Conservation (phyloP, 92 coral and sea anemone genomes). For the Siderastrea radians region DNA sequence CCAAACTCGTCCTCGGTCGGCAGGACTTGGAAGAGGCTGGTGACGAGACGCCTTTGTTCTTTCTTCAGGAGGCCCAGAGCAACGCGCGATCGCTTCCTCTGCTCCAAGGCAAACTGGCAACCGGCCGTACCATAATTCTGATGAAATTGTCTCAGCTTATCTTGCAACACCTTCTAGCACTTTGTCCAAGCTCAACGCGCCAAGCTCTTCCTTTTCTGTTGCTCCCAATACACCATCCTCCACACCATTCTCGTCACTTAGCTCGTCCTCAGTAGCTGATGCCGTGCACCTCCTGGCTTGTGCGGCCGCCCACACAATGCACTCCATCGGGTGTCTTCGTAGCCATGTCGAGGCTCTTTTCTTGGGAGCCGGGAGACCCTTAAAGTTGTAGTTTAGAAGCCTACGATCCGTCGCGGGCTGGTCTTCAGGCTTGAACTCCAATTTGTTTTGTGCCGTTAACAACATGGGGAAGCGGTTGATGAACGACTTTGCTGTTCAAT, state of each 20-base stretch:
- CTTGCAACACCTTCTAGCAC: too few relatives aligned
- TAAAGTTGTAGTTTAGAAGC: neutral
- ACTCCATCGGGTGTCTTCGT: too few relatives aligned
- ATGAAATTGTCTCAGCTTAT: too few relatives aligned
- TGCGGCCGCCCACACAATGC: neutral
- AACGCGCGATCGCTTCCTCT: too few relatives aligned
- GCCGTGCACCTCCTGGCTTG: neutral
- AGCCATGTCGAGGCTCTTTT: too few relatives aligned
- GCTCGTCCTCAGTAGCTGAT: neutral
- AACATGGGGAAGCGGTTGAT: constrained; percentile 32
- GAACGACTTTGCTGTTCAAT: neutral
- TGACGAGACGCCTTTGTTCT: too few relatives aligned
- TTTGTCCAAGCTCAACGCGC: neutral
- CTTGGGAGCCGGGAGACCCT: too few relatives aligned
- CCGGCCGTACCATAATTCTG: too few relatives aligned
- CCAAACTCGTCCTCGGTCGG: too few relatives aligned
- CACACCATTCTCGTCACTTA: neutral
- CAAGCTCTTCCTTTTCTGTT: neutral
- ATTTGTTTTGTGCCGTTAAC: constrained; percentile 28
- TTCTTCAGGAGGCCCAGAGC: too few relatives aligned
- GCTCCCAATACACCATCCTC: neutral
- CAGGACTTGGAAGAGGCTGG: too few relatives aligned
- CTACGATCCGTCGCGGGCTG: neutral
- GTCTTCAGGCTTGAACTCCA: constrained; percentile 15
- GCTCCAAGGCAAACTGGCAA: too few relatives aligned